Percentiles rank a stretch among this genome's conserved stretches.
Evolutionary conservation across 1,140 invertebrate species (phyloP).

Genomic region (Aphelenchoides avenae): DNA sequence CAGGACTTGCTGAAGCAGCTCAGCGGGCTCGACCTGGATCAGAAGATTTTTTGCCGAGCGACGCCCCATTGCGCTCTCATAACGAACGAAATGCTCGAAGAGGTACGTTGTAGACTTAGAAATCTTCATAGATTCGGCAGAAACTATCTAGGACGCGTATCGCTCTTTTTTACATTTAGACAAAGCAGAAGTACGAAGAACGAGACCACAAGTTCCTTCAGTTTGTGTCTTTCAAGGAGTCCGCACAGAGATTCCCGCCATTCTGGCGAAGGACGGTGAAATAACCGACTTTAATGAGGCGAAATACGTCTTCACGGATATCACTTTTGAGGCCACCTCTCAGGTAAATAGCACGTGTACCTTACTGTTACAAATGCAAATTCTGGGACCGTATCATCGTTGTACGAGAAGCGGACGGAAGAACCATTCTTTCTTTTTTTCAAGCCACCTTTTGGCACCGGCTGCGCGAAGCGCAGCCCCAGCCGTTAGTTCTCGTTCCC

Average conservation of each 20-base stretch:
- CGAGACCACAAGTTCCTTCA: slow-evolving; percentile 70
- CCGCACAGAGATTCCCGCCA: slow-evolving; percentile 61
- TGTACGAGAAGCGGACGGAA: slow-evolving; percentile 79
- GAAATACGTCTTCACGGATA: slow-evolving; percentile 82
- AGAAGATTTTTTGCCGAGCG: slow-evolving; percentile 70
- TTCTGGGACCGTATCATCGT: slow-evolving; percentile 73
- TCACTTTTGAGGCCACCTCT: slow-evolving; percentile 72
- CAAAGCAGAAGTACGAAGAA: slow-evolving; percentile 33
- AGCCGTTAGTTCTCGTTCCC: no score
- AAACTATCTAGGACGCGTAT: slow-evolving; percentile 13
- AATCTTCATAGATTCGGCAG: not conserved
- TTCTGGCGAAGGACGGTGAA: slow-evolving; percentile 72
- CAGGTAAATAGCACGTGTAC: slow-evolving; percentile 60
- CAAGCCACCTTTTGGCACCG: no score
- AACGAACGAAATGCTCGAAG: slow-evolving; percentile 73
- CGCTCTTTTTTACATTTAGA: slow-evolving; percentile 13
- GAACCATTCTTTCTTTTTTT: no score
- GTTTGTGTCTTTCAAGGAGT: slow-evolving; percentile 80
- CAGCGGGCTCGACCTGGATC: slow-evolving; percentile 71
- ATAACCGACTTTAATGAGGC: slow-evolving; percentile 69
- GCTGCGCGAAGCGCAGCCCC: no score
- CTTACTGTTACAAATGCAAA: slow-evolving; percentile 6
- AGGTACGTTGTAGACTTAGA: slow-evolving; percentile 58
- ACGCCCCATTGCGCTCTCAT: slow-evolving; percentile 77
- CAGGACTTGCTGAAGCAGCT: slow-evolving; percentile 73